phyloP scores from a whole-genome alignment of 1,140 invertebrate genomes.

The Tetramorium parvispinum region DNA sequence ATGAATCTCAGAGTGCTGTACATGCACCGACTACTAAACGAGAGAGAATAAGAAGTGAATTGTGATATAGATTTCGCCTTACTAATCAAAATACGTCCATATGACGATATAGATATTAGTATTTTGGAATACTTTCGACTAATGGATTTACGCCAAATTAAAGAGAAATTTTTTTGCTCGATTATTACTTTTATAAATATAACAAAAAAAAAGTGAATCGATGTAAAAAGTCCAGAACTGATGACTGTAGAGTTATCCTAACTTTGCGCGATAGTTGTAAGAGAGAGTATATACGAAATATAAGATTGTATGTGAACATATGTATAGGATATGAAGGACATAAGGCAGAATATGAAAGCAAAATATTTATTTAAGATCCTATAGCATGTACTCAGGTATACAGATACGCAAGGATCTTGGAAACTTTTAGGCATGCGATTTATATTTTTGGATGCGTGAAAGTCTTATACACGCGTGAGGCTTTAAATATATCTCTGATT shows the following conservation, averaged over 20 bases:
- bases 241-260: background rate
- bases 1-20: background rate
- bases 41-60: constrained; percentile 74
- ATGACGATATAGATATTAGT: constrained; percentile 14
- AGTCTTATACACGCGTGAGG: background rate
- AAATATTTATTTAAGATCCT: background rate
- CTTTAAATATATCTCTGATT: background rate
- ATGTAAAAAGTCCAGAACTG: background rate
- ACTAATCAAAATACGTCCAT: constrained; percentile 20
- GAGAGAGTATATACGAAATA: background rate
- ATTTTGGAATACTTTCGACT: background rate
- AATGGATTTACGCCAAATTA: background rate
- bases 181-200: constrained; percentile 8
- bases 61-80: constrained; percentile 76
- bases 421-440: background rate
- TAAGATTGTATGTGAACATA: background rate
- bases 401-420: background rate
- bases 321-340: background rate
- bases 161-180: background rate
- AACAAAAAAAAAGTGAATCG: background rate
- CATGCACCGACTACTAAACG: constrained; percentile 32
- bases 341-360: background rate
- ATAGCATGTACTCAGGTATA: background rate
- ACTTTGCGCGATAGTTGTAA: background rate
- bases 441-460: background rate